These are phyloP conservation scores for Merodon equestris DNA, from an alignment of 2,888 invertebrate species.

Conservation along the genomic window DNA sequence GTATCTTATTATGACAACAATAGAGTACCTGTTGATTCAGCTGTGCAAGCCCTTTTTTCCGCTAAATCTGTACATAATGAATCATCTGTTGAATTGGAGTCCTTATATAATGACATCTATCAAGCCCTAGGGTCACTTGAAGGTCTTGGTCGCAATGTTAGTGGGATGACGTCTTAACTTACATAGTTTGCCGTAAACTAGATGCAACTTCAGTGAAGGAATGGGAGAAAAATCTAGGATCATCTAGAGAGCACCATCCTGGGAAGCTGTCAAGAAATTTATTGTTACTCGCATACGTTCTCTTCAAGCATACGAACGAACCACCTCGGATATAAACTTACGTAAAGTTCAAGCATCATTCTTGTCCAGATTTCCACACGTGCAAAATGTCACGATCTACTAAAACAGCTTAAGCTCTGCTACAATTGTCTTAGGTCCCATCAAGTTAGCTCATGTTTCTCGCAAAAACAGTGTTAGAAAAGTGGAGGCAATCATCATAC, in stretches of 20 bases:
- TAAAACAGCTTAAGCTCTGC: constrained; percentile 16
- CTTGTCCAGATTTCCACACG: constrained; percentile 25
- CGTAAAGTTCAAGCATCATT: not conserved
- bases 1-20: constrained; percentile 24
- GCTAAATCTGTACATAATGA: constrained; percentile 21
- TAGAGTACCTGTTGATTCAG: constrained; percentile 17
- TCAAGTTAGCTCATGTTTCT: constrained; percentile 11
- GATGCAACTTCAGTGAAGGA: constrained; percentile 9
- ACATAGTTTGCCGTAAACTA: constrained; percentile 10
- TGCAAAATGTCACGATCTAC: constrained; percentile 22
- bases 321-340: not conserved
- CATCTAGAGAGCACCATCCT: constrained; percentile 12
- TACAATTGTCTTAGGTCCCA: constrained; percentile 30
- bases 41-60: constrained; percentile 10
- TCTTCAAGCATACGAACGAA: constrained; percentile 24
- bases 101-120: constrained; percentile 21
- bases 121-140: constrained; percentile 12
- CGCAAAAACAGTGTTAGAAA: constrained; percentile 28
- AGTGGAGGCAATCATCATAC: constrained; percentile 25
- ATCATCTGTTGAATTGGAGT: constrained; percentile 25
- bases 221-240: constrained; percentile 23
- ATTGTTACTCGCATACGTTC: constrained; percentile 13
- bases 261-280: constrained; percentile 1
- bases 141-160: constrained; percentile 12
- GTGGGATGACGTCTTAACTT: constrained; percentile 21